phyloP scores from a whole-genome alignment of 2,888 invertebrate genomes.

The Strigamia transsilvanica region DNA sequence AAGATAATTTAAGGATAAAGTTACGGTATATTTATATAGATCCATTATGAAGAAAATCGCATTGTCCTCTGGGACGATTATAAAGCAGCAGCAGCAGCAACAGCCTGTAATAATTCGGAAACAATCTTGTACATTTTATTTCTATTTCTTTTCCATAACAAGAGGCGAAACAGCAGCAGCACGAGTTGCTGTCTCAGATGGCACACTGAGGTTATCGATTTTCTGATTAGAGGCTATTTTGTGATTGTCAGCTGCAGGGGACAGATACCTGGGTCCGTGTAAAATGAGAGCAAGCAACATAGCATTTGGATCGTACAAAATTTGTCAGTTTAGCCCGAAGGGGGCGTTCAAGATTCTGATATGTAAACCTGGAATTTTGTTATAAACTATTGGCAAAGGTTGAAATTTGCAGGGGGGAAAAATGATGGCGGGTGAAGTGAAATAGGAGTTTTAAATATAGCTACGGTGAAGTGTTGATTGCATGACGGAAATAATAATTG shows the following conservation, averaged over 20 bases:
- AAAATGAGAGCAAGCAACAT: conserved; percentile 45
- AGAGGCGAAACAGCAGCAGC: conserved; percentile 1
- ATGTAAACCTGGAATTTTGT: conserved; percentile 27
- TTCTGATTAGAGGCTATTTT: conserved; percentile 49
- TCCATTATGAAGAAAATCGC: background rate
- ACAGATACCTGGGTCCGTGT: conserved; percentile 46
- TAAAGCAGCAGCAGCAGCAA: conserved; percentile 23
- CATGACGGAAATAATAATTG: conserved; percentile 49
- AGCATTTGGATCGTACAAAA: conserved; percentile 39
- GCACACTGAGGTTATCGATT: conserved; percentile 49
- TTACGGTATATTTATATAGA: background rate
- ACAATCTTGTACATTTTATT: conserved; percentile 47
- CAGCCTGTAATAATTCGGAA: conserved; percentile 25
- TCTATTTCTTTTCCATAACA: conserved; percentile 47
- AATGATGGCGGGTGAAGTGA: background rate
- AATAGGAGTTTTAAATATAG: conserved; percentile 27
- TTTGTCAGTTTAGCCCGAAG: conserved; percentile 39
- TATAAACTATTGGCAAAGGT: background rate
- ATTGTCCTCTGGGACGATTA: conserved; percentile 1
- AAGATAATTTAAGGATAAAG: background rate
- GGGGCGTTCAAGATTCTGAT: conserved; percentile 2
- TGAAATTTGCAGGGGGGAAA: background rate
- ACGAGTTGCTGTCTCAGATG: conserved; percentile 42
- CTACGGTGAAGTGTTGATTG: conserved; percentile 45
- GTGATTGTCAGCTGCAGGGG: conserved; percentile 49